Base-by-base conservation (phyloP, 2,113 vertebrate genomes). In the Todiramphus saurophagus region DNA sequence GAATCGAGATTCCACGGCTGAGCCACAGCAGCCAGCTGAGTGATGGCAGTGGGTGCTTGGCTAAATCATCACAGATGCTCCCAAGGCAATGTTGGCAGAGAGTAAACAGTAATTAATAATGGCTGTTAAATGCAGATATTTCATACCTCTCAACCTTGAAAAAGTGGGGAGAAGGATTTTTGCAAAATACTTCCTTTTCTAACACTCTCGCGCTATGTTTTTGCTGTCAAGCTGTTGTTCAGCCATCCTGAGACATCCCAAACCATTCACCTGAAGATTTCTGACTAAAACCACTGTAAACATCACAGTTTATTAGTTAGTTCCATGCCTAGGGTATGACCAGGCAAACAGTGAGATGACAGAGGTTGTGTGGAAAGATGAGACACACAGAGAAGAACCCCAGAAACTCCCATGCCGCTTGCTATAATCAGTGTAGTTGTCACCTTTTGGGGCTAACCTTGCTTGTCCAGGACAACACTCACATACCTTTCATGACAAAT, bases 91-190 rank as follows among this genome's bases (percentile, higher is more conserved):
- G 33, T 5, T 88, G 92, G 85, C 68, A 94, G 51, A 78, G 9
- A 63, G 30, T 30, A 86, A 92, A 66, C 44, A 43, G 68, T 74
- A 94, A 96, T 83, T 93, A 94, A 89, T 87, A 91, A 53, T 13
- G 39, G 59, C 64, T 90, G 81, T 60, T 96, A 92, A 95, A 92
- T 53, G 44, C 77, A 82, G 62, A 21, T 46, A 77, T 75, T 92
- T 91, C 69, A 72, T 67, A 85, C 19, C 23, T 75, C 73, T 93
- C 81, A 93, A 27, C 39, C 66, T 87, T 75, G 77, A 73, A 74
- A 86, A 86, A 67, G 9, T 4, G 2, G 3, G 31, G 7, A 93
- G 50, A 88, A 85, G n/a, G 19, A 13, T 69, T 91, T 95, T 78
- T 83, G n/a, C 19, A 77, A 68, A 92, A 64, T 33, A 8, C 13